These are phyloP conservation scores for Cylloceria caligata DNA, from an alignment of 2,888 invertebrate species.

Conservation along the genomic window DNA sequence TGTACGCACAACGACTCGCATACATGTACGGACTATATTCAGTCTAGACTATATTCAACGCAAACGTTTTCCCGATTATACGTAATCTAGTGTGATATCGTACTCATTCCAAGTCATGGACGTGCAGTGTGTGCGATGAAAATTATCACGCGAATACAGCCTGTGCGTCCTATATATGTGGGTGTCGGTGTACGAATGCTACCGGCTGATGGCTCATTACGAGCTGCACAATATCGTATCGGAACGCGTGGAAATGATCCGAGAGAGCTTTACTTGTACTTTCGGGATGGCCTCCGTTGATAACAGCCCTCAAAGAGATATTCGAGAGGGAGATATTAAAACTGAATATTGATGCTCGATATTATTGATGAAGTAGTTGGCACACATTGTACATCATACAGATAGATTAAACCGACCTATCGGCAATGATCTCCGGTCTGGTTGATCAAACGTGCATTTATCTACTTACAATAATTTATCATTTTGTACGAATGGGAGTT, in stretches of 20 bases:
- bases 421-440: slow-evolving; percentile 17
- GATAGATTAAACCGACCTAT: slow-evolving; percentile 12
- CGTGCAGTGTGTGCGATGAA: slow-evolving; percentile 2
- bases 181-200: not conserved
- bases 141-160: slow-evolving; percentile 6
- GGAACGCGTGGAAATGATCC: slow-evolving; percentile 35
- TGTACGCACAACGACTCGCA: no score
- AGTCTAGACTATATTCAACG: slow-evolving; percentile 9
- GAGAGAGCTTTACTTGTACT: not conserved
- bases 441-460: slow-evolving; percentile 9
- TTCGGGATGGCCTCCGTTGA: slow-evolving; percentile 13
- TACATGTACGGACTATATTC: not conserved
- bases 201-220: slow-evolving; percentile 42
- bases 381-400: not conserved
- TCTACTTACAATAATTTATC: slow-evolving; percentile 2
- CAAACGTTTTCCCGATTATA: not conserved
- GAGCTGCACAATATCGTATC: slow-evolving; percentile 35
- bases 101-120: slow-evolving; percentile 4
- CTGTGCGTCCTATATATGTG: not conserved
- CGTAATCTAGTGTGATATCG: not conserved
- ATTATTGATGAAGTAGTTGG: slow-evolving; percentile 17
- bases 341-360: slow-evolving; percentile 44
- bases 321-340: slow-evolving; percentile 2
- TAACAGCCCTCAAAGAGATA: not conserved
- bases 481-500: not conserved